Conservation (phyloP, 2,113 vertebrate genomes). For the Catharus bicknelli region DNA sequence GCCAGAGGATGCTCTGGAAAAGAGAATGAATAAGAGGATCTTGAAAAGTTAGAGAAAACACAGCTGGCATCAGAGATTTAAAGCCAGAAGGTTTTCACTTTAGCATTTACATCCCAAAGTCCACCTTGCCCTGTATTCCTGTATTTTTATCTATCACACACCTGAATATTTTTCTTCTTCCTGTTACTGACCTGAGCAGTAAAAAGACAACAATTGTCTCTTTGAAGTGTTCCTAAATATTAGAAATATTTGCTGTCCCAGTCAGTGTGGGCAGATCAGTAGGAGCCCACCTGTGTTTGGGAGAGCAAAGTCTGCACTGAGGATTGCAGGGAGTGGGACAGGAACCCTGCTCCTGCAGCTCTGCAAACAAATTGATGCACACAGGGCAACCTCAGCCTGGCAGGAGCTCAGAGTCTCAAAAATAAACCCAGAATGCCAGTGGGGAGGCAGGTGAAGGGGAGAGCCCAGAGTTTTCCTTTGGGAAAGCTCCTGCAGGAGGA, state of each 20-base stretch:
- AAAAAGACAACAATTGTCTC: not conserved
- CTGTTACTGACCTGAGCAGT: not conserved
- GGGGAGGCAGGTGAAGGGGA: not conserved
- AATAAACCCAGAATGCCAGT: not conserved
- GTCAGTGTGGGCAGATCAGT: not conserved
- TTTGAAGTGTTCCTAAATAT: not conserved
- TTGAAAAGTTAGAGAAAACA: not conserved
- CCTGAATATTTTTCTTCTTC: not conserved
- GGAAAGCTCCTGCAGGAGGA: not conserved
- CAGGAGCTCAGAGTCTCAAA: not conserved
- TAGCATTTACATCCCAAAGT: not conserved
- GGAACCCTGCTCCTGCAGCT: not conserved
- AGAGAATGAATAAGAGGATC: not conserved
- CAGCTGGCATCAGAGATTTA: not conserved
- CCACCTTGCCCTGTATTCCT: not conserved
- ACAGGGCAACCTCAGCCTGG: not conserved
- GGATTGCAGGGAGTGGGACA: not conserved
- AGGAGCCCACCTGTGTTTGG: not conserved
- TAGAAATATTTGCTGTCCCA: not conserved
- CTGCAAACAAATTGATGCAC: not conserved
- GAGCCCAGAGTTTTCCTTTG: not conserved
- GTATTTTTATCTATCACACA: not conserved
- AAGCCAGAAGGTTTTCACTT: not conserved
- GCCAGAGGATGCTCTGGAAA: not conserved
- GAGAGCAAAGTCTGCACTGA: not conserved